Conservation (phyloP, 2,888 invertebrate genomes). For the Coleophora deauratella region DNA sequence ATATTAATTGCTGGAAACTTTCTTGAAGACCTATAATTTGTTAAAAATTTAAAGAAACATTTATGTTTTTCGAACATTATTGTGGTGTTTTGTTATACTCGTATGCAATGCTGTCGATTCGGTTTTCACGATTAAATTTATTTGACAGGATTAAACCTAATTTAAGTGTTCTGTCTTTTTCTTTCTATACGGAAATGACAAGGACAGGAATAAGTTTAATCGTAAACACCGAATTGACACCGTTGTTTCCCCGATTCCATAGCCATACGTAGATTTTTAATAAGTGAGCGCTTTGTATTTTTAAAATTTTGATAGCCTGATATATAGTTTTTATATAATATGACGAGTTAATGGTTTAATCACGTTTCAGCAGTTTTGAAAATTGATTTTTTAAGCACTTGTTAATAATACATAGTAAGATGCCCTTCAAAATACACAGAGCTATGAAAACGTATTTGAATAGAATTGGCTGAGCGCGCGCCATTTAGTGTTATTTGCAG, state of each 20-base stretch:
- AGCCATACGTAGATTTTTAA: background rate
- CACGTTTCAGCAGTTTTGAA: too few relatives aligned
- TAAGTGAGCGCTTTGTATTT: background rate
- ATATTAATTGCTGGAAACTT: slow-evolving; percentile 53
- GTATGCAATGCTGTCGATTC: too few relatives aligned
- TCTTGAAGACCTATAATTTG: slow-evolving; percentile 3
- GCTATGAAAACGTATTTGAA: slow-evolving; percentile 17
- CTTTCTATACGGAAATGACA: too few relatives aligned
- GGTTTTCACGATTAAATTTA: too few relatives aligned
- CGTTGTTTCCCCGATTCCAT: background rate
- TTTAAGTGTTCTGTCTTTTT: too few relatives aligned
- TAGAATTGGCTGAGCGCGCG: slow-evolving; percentile 39
- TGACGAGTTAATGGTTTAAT: too few relatives aligned
- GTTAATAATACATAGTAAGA: slow-evolving; percentile 12
- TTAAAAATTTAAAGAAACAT: slow-evolving; percentile 5
- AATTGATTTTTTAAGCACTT: too few relatives aligned
- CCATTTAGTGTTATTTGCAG: slow-evolving; percentile 43
- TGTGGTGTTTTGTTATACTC: background rate
- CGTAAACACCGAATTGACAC: background rate
- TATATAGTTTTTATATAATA: too few relatives aligned
- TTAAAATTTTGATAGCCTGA: slow-evolving; percentile 5
- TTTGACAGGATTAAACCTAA: too few relatives aligned
- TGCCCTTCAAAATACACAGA: slow-evolving; percentile 13
- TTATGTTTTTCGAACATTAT: background rate
- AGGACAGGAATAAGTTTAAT: too few relatives aligned